Conservation (phyloP, 2,113 vertebrate species). For the Myodes glareolus region DNA sequence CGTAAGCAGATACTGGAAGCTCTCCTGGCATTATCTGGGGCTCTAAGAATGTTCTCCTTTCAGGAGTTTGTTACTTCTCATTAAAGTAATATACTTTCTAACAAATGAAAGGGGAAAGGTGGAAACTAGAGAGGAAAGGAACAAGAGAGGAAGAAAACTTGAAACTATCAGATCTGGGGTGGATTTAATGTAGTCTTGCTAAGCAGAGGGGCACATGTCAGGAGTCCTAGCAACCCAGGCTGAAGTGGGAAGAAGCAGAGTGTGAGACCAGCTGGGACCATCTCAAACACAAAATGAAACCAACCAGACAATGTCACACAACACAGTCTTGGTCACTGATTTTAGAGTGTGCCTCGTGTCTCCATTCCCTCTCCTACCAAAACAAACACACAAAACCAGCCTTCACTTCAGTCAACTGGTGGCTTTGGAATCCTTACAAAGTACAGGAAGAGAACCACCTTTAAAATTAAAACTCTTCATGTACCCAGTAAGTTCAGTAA, state of each 20-base stretch:
- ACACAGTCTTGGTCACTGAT: neutral
- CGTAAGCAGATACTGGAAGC: slow-evolving; percentile 75
- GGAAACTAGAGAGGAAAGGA: neutral
- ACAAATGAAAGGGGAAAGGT: neutral
- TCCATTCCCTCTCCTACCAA: slow-evolving; percentile 58
- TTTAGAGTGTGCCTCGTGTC: neutral
- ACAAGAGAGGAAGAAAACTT: neutral
- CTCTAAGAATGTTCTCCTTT: slow-evolving; percentile 75
- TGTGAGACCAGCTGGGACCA: neutral
- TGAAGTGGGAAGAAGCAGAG: neutral
- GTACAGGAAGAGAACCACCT: slow-evolving; percentile 79
- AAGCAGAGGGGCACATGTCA: neutral
- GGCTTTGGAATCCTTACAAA: slow-evolving; percentile 84
- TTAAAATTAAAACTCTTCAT: slow-evolving; percentile 84
- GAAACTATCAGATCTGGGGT: neutral
- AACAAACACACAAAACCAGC: slow-evolving; percentile 28
- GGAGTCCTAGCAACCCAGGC: neutral
- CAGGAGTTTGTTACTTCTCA: slow-evolving; percentile 85
- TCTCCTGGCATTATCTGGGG: slow-evolving; percentile 50
- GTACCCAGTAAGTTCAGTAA: slow-evolving; percentile 78
- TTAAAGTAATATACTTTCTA: slow-evolving; percentile 82
- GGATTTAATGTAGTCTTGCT: neutral
- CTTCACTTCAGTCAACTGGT: slow-evolving; percentile 81
- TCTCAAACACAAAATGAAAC: neutral
- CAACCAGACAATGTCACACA: neutral